Base-by-base conservation (phyloP, 2,113 vertebrate species). In the Mus pahari region DNA sequence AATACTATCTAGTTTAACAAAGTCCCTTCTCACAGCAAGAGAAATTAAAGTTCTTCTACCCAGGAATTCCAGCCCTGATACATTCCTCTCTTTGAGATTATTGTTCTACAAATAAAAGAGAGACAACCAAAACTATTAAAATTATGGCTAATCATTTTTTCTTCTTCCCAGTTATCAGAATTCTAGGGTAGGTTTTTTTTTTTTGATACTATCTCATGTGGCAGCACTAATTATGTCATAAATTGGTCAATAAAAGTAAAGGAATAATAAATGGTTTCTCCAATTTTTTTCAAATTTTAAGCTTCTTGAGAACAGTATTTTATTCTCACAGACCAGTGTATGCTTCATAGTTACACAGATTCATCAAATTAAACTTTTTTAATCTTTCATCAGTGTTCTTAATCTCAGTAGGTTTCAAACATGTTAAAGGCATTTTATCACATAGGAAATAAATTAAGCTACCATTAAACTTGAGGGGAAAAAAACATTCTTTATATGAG, bases 281-380 rank as follows among this genome's bases (percentile, higher is more conserved):
- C 26, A 94, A 42, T 92, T 75, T 66, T 64, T 31, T 33, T 92
- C 26, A 94, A 50, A 86, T 66, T 60, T 92, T 81, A 89, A 86
- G 22, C 5, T 88, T 11, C 16, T 91, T 95, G 28, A 77, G 96
- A 92, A 66, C 2, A 9, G 10, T 19, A 74, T 6, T 50, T 94
- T 91, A 31, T 45, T 92, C 11, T 75, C n/a, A 92, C 0, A 95
- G 84, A 81, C 1, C 14, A 50, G 9, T 81, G 5, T 31, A 70
- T 17, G 22, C 1, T 11, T 28, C 74, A 16, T 5, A 92, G 22
- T 17, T 92, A 89, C 62, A 91, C 68, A 78, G 71, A 87, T 12
- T 82, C 45, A 88, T 19, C n/a, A 1, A 84, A 94, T 92, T 86
- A 62, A 53, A 71, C 4, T 11, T 50, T 73, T 62, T 39, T 89